Base-by-base conservation (phyloP, 2,113 vertebrate species). In the Barnardius zonarius region DNA sequence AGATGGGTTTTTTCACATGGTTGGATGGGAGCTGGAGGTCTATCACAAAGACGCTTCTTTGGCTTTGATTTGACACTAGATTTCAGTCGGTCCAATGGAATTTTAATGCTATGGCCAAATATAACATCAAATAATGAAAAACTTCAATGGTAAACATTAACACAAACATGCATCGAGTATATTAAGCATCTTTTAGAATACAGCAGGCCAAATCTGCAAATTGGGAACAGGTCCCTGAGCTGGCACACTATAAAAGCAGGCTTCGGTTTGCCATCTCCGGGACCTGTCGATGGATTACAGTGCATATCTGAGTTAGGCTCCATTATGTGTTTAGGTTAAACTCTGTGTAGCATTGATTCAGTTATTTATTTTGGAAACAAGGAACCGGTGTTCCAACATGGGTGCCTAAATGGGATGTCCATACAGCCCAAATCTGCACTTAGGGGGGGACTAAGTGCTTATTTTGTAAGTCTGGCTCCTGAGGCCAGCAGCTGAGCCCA, bases 81-180 rank as follows among this genome's bases (percentile, higher is more conserved):
- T 97, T 95, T 97, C 83, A 94, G 96, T 87, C 5, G 39, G 76
- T 95, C 96, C 86, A 95, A 96, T 89, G 90, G 92, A 96, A 95
- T 95, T 94, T 33, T 95, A 91, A 90, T 83, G 82, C 93, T 52
- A 6, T 67, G 83, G 97, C 98, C 98, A 98, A 98, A 95, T 94
- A 97, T 81, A 98, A 98, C 97, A 98, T 97, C 93, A 96, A 98
- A 97, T 98, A 97, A 98, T 98, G 94, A 97, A 97, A 98, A 97
- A 94, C 94, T 96, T 95, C 96, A 96, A 95, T 97, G 95, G 96
- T 97, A 98, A 98, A 98, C 97, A 98, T 96, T 94, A 94, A 97
- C 95, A 89, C 85, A 92, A 97, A 96, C 94, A 96, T 91, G 91
- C 97, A 96, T 96, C 66, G 5, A 91, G 90, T 95, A 92, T 96